Conservation (phyloP, 1,140 invertebrate genomes). For the Megathymus violae region DNA sequence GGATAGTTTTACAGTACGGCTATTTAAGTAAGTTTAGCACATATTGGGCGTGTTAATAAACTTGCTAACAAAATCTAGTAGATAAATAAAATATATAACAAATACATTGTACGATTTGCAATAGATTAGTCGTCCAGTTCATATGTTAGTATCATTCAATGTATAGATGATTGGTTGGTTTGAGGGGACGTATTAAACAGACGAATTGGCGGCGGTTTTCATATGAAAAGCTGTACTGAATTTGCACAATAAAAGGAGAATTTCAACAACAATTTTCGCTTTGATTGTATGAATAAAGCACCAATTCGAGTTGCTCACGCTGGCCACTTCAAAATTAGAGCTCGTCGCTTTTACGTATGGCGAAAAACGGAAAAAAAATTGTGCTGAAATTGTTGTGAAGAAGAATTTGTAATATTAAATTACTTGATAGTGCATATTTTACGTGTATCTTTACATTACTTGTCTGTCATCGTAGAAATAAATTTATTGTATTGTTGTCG, state of each 20-base stretch:
- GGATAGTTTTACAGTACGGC: neutral
- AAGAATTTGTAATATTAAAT: no score
- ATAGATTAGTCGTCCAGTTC: neutral
- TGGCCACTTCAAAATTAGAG: constrained; percentile 11
- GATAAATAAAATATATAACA: no score
- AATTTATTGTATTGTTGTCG: no score
- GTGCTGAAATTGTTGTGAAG: constrained; percentile 5
- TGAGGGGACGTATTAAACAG: constrained; percentile 9
- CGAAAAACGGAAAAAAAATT: no score
- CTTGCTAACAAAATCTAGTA: no score
- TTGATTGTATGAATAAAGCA: constrained; percentile 34
- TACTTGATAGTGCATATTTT: no score
- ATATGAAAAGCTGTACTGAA: constrained; percentile 24
- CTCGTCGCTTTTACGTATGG: constrained; percentile 18
- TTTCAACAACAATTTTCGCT: constrained; percentile 32
- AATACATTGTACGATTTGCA: no score
- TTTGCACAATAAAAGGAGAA: constrained; percentile 33
- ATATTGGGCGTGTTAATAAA: neutral
- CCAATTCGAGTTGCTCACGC: constrained; percentile 23
- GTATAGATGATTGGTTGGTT: constrained; percentile 1
- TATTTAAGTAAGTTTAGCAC: neutral
- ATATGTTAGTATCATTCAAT: constrained; percentile 5
- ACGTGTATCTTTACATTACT: no score
- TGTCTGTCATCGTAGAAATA: no score
- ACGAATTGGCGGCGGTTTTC: constrained; percentile 25